Evolutionary conservation across 2,888 invertebrate species (phyloP).

Genomic region (Amphiduros pacificus): DNA sequence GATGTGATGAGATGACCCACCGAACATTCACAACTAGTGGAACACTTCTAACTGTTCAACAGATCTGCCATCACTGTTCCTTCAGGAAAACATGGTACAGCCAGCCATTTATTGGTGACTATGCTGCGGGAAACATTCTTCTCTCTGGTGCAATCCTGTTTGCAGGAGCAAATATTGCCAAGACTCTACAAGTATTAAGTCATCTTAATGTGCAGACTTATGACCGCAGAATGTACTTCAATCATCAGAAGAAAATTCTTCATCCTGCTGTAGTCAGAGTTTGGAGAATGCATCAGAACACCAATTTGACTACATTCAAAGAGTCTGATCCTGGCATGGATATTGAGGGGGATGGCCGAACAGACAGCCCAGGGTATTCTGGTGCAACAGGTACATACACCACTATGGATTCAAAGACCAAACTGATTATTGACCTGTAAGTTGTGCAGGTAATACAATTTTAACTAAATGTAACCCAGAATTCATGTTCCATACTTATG

Average conservation of each 20-base stretch:
- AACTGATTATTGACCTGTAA: background rate
- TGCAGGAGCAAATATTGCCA: too few species aligned
- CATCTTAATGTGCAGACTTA: background rate
- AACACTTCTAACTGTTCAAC: too few species aligned
- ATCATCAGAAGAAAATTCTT: background rate
- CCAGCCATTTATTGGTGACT: too few species aligned
- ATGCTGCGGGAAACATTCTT: too few species aligned
- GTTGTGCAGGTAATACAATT: background rate
- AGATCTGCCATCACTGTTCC: too few species aligned
- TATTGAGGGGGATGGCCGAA: background rate
- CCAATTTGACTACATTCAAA: background rate
- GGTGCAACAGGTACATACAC: slow-evolving; percentile 2
- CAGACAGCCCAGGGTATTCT: slow-evolving; percentile 2
- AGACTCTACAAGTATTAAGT: background rate
- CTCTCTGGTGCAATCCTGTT: too few species aligned
- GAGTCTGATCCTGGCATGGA: background rate
- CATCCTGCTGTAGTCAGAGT: background rate
- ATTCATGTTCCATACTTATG: background rate
- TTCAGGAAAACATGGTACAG: too few species aligned
- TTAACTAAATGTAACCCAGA: background rate
- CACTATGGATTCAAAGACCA: background rate
- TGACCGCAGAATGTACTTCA: background rate
- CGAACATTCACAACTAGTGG: too few species aligned
- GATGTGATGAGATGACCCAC: too few species aligned
- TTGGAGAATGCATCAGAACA: background rate